Base-by-base conservation (phyloP, 2,797 vertebrate genomes). In the Alfaro cultratus region DNA sequence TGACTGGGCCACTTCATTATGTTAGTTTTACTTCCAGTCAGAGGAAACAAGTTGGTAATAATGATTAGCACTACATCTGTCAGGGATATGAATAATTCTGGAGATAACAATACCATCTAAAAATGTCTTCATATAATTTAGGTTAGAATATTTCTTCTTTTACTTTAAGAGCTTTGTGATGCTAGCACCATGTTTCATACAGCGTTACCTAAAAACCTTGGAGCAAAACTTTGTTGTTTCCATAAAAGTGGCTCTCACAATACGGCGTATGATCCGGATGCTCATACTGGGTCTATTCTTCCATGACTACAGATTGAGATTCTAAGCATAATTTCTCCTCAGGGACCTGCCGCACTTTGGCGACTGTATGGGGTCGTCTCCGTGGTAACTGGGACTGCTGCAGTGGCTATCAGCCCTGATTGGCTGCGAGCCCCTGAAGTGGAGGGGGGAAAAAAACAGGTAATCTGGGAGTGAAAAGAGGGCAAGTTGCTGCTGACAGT, bases 341-440 rank as follows among this genome's bases (percentile, higher is more conserved):
- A 94, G 94, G 94, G 94, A 94, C 94, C 89, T 94, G 92, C 87
- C 90, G 90, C 92, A 81, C 93, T 89, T 81, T 80, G 89, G 93
- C 92, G 89, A 90, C 92, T 93, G 86, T 91, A 91, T 87, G 86
- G 85, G 89, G 90, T 89, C 49, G 88, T 94, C 90, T 86, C 90
- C 86, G 86, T 81, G 86, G 92, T 88, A 89, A 92, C 86, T 13
- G 75, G 75, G 86, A 86, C 90, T 85, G 86, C 87, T 86, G 81
- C 89, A 82, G 90, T 86, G 90, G 85, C 88, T 90, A 78, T 92
- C 85, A 90, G 91, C 83, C 15, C 79, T 92, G 89, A 92, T 89
- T 93, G 93, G 87, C 84, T 78, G 82, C 71, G 80, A 80, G 74
- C 80, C 82, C 85, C 76, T 75, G 83, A 68, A 90, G 82, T 86